These are phyloP conservation scores for Drosophila kikkawai DNA, from an alignment of 1,140 invertebrate genomes.

Conservation along the genomic window DNA sequence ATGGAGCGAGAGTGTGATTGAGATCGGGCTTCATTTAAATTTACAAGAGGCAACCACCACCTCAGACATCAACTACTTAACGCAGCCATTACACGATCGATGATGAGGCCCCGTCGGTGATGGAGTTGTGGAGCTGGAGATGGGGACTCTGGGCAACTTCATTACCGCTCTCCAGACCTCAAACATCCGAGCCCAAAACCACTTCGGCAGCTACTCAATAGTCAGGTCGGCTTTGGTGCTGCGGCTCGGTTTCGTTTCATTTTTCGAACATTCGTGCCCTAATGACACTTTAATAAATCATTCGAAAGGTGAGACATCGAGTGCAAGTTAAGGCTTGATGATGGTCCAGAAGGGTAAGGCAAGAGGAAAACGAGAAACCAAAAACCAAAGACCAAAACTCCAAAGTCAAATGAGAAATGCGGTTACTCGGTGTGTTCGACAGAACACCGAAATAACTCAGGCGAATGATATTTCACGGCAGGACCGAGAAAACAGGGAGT, in stretches of 20 bases:
- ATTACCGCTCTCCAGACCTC: slow-evolving; percentile 75
- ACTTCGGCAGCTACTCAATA: slow-evolving; percentile 66
- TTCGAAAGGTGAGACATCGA: slow-evolving; percentile 85
- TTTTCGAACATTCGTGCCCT: slow-evolving; percentile 78
- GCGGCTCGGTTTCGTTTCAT: slow-evolving; percentile 76
- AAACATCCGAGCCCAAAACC: slow-evolving; percentile 13
- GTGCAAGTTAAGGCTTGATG: slow-evolving; percentile 79
- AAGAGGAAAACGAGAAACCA: slow-evolving; percentile 37
- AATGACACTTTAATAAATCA: slow-evolving; percentile 85
- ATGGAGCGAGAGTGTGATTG: slow-evolving; percentile 29
- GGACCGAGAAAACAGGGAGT: slow-evolving; percentile 29
- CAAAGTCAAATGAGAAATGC: slow-evolving; percentile 70
- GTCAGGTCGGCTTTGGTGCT: slow-evolving; percentile 25
- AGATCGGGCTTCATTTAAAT: slow-evolving; percentile 74
- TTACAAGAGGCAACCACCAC: slow-evolving; percentile 70
- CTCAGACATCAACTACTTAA: slow-evolving; percentile 77
- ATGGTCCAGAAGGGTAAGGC: slow-evolving; percentile 45
- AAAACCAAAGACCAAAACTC: slow-evolving; percentile 22
- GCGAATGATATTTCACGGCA: slow-evolving; percentile 52
- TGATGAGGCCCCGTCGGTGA: slow-evolving; percentile 7
- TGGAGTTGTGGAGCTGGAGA: background rate
- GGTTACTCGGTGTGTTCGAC: slow-evolving; percentile 40
- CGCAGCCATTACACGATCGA: slow-evolving; percentile 80
- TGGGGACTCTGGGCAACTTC: slow-evolving; percentile 67
- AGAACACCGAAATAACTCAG: slow-evolving; percentile 53